These are phyloP conservation scores for Lepeophtheirus salmonis DNA, from an alignment of 1,140 invertebrate species.

Conservation along the genomic window DNA sequence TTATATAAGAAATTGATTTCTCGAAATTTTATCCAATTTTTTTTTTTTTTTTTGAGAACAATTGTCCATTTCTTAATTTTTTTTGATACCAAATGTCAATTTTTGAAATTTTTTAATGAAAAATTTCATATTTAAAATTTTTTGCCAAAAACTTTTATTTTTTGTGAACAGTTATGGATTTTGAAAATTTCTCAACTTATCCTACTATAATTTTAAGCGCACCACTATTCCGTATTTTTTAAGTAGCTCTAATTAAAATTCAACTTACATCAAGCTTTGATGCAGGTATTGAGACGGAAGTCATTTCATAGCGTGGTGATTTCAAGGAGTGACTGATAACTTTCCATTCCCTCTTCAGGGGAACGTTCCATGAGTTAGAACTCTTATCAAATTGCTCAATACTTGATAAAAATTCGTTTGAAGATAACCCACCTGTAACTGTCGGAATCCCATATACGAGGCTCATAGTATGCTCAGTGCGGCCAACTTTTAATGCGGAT, in stretches of 20 bases:
- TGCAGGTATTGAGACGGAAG: constrained; percentile 4
- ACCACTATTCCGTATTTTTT: too few relatives aligned
- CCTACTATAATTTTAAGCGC: too few relatives aligned
- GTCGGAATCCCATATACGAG: constrained; percentile 17
- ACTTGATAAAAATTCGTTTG: constrained; percentile 10
- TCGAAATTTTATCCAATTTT: too few relatives aligned
- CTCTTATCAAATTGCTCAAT: constrained; percentile 18
- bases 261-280: constrained; percentile 12
- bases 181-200: not conserved
- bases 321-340: constrained; percentile 4
- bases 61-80: too few relatives aligned
- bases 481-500: constrained; percentile 5
- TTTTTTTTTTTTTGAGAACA: too few relatives aligned
- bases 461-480: constrained; percentile 16
- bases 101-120: not conserved
- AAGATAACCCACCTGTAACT: constrained; percentile 8
- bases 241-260: not conserved
- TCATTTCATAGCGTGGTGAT: constrained; percentile 12
- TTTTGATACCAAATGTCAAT: not conserved
- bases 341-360: constrained; percentile 14
- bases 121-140: not conserved
- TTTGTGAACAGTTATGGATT: not conserved
- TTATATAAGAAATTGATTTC: too few relatives aligned
- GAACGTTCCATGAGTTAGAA: constrained; percentile 15
- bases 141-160: not conserved